Base-by-base conservation (phyloP, 2,113 vertebrate genomes). In the Oxygymnocypris stewartii region DNA sequence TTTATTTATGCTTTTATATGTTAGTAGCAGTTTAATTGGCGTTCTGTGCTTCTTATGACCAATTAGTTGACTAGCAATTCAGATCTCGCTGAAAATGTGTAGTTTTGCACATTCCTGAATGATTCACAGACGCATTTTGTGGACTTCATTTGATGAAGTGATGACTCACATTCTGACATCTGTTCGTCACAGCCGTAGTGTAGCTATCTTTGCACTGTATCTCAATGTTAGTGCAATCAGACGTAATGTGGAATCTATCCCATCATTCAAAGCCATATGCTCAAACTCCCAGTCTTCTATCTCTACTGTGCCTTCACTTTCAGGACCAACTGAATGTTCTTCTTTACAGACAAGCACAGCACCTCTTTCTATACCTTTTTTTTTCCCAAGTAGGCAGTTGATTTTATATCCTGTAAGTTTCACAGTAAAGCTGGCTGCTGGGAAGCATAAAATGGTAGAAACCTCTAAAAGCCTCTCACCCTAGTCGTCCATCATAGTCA, bases 371-470 rank as follows among this genome's bases (percentile, higher is more conserved):
- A 6, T 18, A 12, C 0, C 65, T 82, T 81, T 63, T 63, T n/a
- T 80, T 18, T 2, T 0, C 2, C 4, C n/a, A n/a, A 44, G 65
- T 54, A 18, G 23, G 67, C 18, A 40, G 82, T 74, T 42, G 31
- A 74, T 59, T 84, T 74, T 84, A 40, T 84, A 59, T 84, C 82
- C 28, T 51, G 9, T 49, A 59, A 40, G 49, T 59, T 35, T 74
- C 49, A 71, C 20, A 73, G 47, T 37, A 49, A 84, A 84, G 49
- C 69, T 84, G 20, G 35, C 82, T 57, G 82, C 82, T 74, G 69
- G 69, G 67, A 84, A 74, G 82, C 82, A 84, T 84, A 74, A 84
- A 84, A 84, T 42, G 11, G 23, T 82, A 28, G 61, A 82, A 49
- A 84, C 47, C 47, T 59, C 47, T 84, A 84, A 74, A 74, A 75